Percentiles rank a stretch among this genome's conserved stretches.
Evolutionary conservation across 2,797 vertebrate species (phyloP).

Genomic region (Macroramphosus scolopax): DNA sequence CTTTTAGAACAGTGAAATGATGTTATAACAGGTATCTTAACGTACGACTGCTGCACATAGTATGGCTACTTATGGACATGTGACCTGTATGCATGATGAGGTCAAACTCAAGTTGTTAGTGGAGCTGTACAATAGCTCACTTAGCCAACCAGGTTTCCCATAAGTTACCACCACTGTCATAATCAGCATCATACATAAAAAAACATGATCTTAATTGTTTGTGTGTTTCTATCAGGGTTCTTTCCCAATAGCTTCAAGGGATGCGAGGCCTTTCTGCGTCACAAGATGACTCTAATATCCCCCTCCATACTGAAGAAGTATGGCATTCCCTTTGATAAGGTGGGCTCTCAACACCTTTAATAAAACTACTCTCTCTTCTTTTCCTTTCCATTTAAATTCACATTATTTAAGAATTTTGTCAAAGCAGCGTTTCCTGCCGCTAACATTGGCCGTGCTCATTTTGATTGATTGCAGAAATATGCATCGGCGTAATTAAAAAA

Average conservation of each 20-base stretch:
- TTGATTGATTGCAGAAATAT: slow-evolving; percentile 14
- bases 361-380: slow-evolving; percentile 9
- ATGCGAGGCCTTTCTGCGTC: slow-evolving; percentile 96
- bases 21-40: too few relatives aligned
- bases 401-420: slow-evolving; percentile 26
- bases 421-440: slow-evolving; percentile 12
- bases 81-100: too few relatives aligned
- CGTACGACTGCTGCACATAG: too few relatives aligned
- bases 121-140: too few relatives aligned
- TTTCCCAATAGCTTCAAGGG: slow-evolving; percentile 93
- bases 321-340: slow-evolving; percentile 98
- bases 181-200: too few relatives aligned
- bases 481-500: background rate
- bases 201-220: too few relatives aligned
- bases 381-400: background rate
- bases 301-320: slow-evolving; percentile 95
- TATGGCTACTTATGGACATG: too few relatives aligned
- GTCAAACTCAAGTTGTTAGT: too few relatives aligned
- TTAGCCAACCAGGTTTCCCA: too few relatives aligned
- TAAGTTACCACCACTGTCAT: too few relatives aligned
- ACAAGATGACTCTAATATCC: slow-evolving; percentile 98
- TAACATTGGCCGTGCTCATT: slow-evolving; percentile 7
- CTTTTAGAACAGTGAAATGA: too few relatives aligned
- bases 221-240: slow-evolving; percentile 79
- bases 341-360: slow-evolving; percentile 55